Evolutionary conservation across 2,888 invertebrate species (phyloP).

Genomic region (Schrankia costaestrigalis): DNA sequence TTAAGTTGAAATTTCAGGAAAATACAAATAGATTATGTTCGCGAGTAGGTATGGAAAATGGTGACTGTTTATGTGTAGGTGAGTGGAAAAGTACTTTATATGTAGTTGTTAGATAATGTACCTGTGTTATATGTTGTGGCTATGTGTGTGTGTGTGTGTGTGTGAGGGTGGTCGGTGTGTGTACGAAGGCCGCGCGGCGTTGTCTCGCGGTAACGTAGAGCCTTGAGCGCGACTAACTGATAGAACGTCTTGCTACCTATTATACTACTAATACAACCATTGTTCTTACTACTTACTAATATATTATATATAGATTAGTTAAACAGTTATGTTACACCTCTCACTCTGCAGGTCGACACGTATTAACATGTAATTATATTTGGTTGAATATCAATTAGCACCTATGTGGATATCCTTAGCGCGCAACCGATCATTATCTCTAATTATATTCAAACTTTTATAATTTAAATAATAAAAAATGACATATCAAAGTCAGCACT

Average conservation of each 20-base stretch:
- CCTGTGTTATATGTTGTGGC: constrained; percentile 10
- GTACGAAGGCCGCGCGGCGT: constrained; percentile 24
- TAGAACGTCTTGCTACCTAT: constrained; percentile 16
- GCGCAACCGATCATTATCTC: constrained; percentile 8
- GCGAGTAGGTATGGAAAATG: too few relatives aligned
- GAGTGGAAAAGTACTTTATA: constrained; percentile 6
- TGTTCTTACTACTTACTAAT: constrained; percentile 14
- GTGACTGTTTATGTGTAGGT: background rate
- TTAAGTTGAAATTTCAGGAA: constrained; percentile 7
- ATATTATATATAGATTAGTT: constrained; percentile 9
- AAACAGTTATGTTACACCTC: constrained; percentile 5
- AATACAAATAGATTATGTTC: too few relatives aligned
- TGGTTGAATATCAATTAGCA: constrained; percentile 12
- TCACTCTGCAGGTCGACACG: background rate
- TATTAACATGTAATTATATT: background rate
- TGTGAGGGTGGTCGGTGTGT: constrained; percentile 14
- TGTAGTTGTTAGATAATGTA: constrained; percentile 12
- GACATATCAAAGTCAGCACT: constrained; percentile 6
- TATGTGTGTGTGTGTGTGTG: constrained; percentile 1
- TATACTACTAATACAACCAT: constrained; percentile 14
- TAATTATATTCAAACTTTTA: constrained; percentile 5
- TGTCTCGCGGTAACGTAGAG: constrained; percentile 16
- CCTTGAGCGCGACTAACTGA: constrained; percentile 23
- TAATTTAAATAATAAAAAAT: constrained; percentile 4
- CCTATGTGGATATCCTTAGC: constrained; percentile 1